Evolutionary conservation across 1,140 invertebrate species (phyloP).

Genomic region (Muscidifurax raptorellus): DNA sequence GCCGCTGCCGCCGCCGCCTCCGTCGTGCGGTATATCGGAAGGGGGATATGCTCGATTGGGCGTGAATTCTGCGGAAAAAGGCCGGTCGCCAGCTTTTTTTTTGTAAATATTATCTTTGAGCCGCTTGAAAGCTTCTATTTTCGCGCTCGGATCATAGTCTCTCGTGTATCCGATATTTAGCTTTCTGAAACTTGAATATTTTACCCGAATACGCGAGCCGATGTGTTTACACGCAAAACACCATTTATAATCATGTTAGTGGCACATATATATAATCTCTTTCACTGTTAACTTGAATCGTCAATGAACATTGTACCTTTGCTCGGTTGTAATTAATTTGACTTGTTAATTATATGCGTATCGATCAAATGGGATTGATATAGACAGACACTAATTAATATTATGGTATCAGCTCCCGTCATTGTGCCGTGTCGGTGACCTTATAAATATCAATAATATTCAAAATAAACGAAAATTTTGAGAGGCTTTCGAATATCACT

Average conservation of each 20-base stretch:
- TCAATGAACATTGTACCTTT: background rate
- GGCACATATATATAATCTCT: background rate
- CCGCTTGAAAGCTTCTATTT: slow-evolving; percentile 9
- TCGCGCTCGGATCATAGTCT: background rate
- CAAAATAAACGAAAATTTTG: background rate
- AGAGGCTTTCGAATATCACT: background rate
- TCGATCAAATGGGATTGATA: background rate
- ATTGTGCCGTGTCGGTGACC: background rate
- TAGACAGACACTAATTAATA: background rate
- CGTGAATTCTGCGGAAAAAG: slow-evolving; percentile 18
- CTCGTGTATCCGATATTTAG: background rate
- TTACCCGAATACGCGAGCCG: background rate
- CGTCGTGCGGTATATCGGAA: background rate
- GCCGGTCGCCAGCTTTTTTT: background rate
- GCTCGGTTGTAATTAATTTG: background rate
- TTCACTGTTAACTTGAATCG: background rate
- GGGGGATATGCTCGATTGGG: background rate
- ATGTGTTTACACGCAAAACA: background rate
- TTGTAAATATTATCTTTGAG: slow-evolving; percentile 26
- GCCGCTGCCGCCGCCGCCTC: no score
- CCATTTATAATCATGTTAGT: background rate
- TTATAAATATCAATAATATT: background rate
- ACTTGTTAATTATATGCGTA: background rate
- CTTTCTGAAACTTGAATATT: background rate
- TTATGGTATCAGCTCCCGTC: no score